These are phyloP conservation scores for Eledona agricola DNA, from an alignment of 2,888 invertebrate species.

Conservation along the genomic window DNA sequence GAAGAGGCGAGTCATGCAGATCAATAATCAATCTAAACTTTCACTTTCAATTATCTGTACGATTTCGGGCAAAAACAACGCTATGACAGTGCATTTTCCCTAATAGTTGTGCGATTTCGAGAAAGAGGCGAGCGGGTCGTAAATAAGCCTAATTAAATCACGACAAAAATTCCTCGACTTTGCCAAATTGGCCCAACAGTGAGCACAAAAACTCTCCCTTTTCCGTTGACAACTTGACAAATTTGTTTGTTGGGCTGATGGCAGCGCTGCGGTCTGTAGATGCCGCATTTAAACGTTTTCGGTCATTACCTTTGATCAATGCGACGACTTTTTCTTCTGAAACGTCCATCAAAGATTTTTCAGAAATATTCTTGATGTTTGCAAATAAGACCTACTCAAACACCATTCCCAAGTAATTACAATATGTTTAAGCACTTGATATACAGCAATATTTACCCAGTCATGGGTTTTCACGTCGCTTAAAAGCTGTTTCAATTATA, in stretches of 20 bases:
- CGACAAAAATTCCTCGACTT: slow-evolving; percentile 55
- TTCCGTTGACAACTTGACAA: slow-evolving; percentile 55
- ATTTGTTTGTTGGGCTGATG: slow-evolving; percentile 53
- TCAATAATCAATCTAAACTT: slow-evolving; percentile 49
- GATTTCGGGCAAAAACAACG: slow-evolving; percentile 35
- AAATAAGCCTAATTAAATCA: slow-evolving; percentile 59
- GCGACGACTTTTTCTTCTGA: slow-evolving; percentile 18
- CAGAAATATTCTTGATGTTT: no score
- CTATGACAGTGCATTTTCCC: slow-evolving; percentile 41
- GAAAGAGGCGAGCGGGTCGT: slow-evolving; percentile 40
- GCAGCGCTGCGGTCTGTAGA: slow-evolving; percentile 3
- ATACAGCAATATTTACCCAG: no score
- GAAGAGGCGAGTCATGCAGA: slow-evolving; percentile 44
- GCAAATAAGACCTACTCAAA: no score
- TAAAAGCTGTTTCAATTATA: no score
- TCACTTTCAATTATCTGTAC: slow-evolving; percentile 47
- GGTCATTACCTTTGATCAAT: slow-evolving; percentile 35
- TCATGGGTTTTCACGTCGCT: no score
- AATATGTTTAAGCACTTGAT: no score
- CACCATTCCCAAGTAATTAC: no score
- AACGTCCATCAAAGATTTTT: no score
- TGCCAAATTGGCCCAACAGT: slow-evolving; percentile 49
- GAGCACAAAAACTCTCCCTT: slow-evolving; percentile 48
- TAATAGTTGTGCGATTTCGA: slow-evolving; percentile 31
- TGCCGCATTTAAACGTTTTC: slow-evolving; percentile 27